These are phyloP conservation scores for Sisyra terminalis DNA, from an alignment of 2,888 invertebrate genomes.

Conservation along the genomic window DNA sequence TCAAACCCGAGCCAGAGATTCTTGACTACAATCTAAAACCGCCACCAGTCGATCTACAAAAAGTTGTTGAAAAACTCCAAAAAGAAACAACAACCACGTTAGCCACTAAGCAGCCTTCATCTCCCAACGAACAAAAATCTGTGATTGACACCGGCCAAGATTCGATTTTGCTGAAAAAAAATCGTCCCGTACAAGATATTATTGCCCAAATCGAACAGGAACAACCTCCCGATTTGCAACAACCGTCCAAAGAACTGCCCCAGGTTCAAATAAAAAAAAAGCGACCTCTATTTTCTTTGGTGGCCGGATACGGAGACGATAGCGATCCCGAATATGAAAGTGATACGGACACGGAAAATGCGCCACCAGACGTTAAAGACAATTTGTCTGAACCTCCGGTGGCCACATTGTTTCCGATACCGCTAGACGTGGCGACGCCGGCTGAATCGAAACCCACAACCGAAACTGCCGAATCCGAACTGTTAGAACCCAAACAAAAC, in stretches of 20 bases:
- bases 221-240: slow-evolving; percentile 8
- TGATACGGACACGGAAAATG: slow-evolving; percentile 12
- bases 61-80: neutral
- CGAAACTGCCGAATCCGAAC: slow-evolving; percentile 10
- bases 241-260: slow-evolving; percentile 10
- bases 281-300: slow-evolving; percentile 25
- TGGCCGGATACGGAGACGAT: slow-evolving; percentile 37
- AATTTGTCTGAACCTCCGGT: slow-evolving; percentile 1
- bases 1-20: neutral
- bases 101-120: neutral
- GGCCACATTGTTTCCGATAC: neutral
- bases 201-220: slow-evolving; percentile 12
- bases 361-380: slow-evolving; percentile 16
- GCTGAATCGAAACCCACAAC: slow-evolving; percentile 10
- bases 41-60: slow-evolving; percentile 1
- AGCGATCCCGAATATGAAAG: slow-evolving; percentile 29
- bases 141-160: too few species aligned
- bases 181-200: slow-evolving; percentile 18
- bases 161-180: slow-evolving; percentile 22
- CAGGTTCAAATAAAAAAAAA: slow-evolving; percentile 10
- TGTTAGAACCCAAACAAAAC: neutral
- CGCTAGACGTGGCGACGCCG: slow-evolving; percentile 8
- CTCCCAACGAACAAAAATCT: too few species aligned
- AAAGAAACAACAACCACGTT: neutral
- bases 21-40: slow-evolving; percentile 9